These are phyloP conservation scores for Lasioglossum marginatum DNA, from an alignment of 2,888 invertebrate genomes.

Conservation along the genomic window DNA sequence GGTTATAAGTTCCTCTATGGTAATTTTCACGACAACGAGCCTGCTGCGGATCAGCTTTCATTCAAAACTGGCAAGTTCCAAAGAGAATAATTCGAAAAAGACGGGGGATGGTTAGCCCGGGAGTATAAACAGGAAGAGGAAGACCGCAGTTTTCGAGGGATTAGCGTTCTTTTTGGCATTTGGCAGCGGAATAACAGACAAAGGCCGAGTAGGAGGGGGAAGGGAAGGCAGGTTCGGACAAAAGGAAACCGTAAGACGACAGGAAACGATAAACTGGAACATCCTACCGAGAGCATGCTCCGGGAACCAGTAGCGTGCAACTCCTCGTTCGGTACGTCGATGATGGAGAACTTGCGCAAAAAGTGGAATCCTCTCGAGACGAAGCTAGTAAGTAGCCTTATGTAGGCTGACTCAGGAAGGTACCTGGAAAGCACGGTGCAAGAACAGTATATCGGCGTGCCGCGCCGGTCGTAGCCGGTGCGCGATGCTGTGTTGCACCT, in stretches of 20 bases:
- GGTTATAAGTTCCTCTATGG: background rate
- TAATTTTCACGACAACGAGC: background rate
- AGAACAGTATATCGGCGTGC: conserved; percentile 72
- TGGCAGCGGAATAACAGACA: conserved; percentile 5
- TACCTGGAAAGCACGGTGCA: conserved; percentile 77
- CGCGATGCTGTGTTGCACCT: conserved; percentile 42
- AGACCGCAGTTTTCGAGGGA: background rate
- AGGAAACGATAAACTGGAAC: conserved; percentile 74
- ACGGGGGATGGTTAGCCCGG: background rate
- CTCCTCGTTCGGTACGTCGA: conserved; percentile 58
- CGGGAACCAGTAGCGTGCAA: conserved; percentile 59
- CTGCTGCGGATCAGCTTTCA: background rate
- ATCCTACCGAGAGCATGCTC: conserved; percentile 63
- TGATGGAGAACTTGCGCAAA: conserved; percentile 72
- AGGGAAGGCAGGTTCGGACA: conserved; percentile 24
- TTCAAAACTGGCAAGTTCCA: background rate
- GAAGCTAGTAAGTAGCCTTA: conserved; percentile 78
- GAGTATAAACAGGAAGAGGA: background rate
- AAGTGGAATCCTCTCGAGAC: conserved; percentile 76
- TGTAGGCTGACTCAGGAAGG: conserved; percentile 79
- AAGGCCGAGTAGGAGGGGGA: conserved; percentile 22
- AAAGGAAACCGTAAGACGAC: conserved; percentile 60
- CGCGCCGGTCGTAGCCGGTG: conserved; percentile 55
- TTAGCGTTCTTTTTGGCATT: conserved; percentile 19
- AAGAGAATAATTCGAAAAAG: background rate